Evolutionary conservation across 2,888 invertebrate species (phyloP), one percentile per base, ranked within the genome.

Genomic region (Drosophila paramelanica): DNA sequence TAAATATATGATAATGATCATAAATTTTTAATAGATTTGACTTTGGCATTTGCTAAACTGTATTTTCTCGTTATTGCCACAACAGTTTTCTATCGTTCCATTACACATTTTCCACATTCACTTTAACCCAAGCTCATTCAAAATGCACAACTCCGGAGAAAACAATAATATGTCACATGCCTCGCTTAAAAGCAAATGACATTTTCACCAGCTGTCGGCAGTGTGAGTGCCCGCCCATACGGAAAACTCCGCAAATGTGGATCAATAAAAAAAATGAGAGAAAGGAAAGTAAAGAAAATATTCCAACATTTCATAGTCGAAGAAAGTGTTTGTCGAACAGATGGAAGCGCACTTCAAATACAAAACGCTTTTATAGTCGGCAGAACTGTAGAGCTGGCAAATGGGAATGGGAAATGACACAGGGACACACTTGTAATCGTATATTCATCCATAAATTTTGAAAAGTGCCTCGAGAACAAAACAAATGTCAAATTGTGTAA

Each of bases 181-280:
- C 51, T 20, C 23, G 36, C 50, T 39, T 39, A 27, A 46, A 42
- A 51, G 25, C 33, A 38, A 52, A 52, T 55, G 46, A 73, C 71
- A 75, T 43, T 64, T 59, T 64, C 38, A 64, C 13, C 58, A 64
- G 61, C 42, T 61, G 61, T 25, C 25, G 11, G 31, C 10, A 31
- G 25, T 36, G 8, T 43, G 23, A 39, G 10, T 51, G 13, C 13
- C 20, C 41, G 13, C 13, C 20, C 41, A 43, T 43, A 49, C 17
- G 17, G 6, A 53, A 43, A 31, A 47, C 47, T 45, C 5, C 17
- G 31, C 13, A 55, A 56, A 72, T 61, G 52, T 47, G 61, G 77
- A 82, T 81, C 86, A 80, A 86, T 85, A 61, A 69, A 67, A 55
- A 50, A 56, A 10, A 25, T 1, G 1, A 17, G 17, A 17, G 17